Evolutionary conservation across 2,797 vertebrate genomes (phyloP).

Genomic region (Takifugu ocellatus): DNA sequence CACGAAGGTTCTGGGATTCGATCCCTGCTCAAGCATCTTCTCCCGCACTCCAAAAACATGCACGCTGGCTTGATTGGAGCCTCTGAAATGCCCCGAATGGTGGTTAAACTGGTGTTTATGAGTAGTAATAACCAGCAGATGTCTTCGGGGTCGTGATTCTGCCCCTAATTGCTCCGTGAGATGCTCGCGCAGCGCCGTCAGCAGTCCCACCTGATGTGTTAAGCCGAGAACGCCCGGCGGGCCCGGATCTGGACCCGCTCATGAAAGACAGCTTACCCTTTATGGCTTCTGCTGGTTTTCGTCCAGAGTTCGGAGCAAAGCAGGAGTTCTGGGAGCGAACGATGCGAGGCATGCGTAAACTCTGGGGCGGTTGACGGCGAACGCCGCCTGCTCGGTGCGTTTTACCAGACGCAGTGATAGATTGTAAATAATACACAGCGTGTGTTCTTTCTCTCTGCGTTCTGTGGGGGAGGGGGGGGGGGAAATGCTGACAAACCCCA

Average conservation of each 20-base stretch:
- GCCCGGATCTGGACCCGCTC: constrained; percentile 62
- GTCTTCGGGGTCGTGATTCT: constrained; percentile 41
- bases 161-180: constrained; percentile 58
- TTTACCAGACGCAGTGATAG: constrained; percentile 25
- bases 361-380: constrained; percentile 31
- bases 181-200: constrained; percentile 28
- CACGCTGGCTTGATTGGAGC: too few relatives aligned
- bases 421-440: constrained; percentile 40
- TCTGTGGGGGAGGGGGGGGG: neutral
- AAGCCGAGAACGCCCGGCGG: constrained; percentile 56
- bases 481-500: neutral
- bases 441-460: constrained; percentile 29
- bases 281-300: constrained; percentile 61
- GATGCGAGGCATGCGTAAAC: constrained; percentile 49
- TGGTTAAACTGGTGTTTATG: neutral
- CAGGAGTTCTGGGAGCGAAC: constrained; percentile 27
- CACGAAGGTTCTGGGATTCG: too few relatives aligned
- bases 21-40: too few relatives aligned
- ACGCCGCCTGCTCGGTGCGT: constrained; percentile 34
- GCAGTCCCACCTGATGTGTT: constrained; percentile 46
- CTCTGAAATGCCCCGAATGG: neutral
- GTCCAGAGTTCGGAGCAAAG: constrained; percentile 47
- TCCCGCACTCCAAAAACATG: neutral
- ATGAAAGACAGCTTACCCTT: constrained; percentile 72
- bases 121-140: constrained; percentile 9